Evolutionary conservation across 2,113 vertebrate species (phyloP).

Genomic region (Copsychus sechellarum): DNA sequence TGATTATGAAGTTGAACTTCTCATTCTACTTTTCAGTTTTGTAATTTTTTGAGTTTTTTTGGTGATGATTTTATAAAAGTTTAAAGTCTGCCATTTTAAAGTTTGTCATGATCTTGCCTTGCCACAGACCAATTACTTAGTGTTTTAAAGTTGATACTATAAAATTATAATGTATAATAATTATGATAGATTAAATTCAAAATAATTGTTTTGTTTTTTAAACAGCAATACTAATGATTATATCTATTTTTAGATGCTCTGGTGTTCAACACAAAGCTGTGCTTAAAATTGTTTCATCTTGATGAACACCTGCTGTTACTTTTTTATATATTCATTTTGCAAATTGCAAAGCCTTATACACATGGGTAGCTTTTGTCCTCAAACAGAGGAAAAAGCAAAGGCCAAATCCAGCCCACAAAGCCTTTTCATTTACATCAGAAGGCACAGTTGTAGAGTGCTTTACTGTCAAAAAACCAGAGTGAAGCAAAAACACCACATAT

Average conservation of each 20-base stretch:
- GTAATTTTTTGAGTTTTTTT: background rate
- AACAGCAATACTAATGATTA: background rate
- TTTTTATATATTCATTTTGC: background rate
- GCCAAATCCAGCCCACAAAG: background rate
- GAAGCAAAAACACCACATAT: background rate
- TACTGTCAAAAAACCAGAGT: background rate
- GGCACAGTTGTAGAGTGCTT: fast-evolving
- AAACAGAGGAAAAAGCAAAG: background rate
- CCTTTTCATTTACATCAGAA: background rate
- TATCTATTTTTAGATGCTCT: background rate
- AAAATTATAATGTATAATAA: background rate
- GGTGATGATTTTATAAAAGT: background rate
- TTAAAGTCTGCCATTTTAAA: background rate
- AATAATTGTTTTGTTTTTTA: background rate
- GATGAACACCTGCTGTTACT: background rate
- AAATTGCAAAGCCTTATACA: background rate
- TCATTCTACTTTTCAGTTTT: background rate
- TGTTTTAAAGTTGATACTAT: background rate
- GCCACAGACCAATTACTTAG: background rate
- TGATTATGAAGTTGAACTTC: background rate
- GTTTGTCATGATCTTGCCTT: background rate
- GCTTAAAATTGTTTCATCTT: background rate
- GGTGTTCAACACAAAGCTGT: background rate
- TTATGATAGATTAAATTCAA: background rate
- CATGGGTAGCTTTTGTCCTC: background rate